These are phyloP conservation scores for Umimayanthus kanabou DNA, from an alignment of 92 coral and sea anemone genomes.

Conservation along the genomic window DNA sequence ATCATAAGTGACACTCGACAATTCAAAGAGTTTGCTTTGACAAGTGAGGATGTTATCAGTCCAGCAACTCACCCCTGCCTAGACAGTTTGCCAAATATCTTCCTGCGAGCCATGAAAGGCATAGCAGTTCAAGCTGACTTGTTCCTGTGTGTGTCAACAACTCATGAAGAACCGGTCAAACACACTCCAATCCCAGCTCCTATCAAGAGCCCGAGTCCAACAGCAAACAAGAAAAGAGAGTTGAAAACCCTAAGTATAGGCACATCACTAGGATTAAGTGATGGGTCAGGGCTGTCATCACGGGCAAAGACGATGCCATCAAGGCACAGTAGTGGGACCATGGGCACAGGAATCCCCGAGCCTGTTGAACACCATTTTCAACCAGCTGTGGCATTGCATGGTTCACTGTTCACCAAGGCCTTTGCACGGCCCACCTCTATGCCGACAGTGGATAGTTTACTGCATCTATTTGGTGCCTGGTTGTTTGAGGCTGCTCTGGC, in stretches of 20 bases:
- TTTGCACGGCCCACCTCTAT: slow-evolving; percentile 41
- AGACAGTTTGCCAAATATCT: slow-evolving; percentile 83
- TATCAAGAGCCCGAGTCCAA: slow-evolving; percentile 73
- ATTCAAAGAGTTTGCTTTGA: slow-evolving; percentile 94
- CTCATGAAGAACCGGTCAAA: slow-evolving; percentile 88
- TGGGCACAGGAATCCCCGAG: slow-evolving; percentile 34
- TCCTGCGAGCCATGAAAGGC: slow-evolving; percentile 95
- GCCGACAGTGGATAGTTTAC: slow-evolving; percentile 92
- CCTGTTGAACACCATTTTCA: slow-evolving; percentile 42
- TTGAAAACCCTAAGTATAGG: slow-evolving; percentile 74
- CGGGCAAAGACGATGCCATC: slow-evolving; percentile 86
- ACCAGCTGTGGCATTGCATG: slow-evolving; percentile 44
- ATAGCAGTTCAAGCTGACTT: slow-evolving; percentile 79
- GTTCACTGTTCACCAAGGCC: slow-evolving; percentile 61
- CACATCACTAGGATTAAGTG: slow-evolving; percentile 67
- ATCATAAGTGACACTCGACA: slow-evolving; percentile 81
- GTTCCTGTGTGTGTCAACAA: slow-evolving; percentile 68
- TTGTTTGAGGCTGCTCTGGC: slow-evolving; percentile 93
- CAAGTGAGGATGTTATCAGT: slow-evolving; percentile 67
- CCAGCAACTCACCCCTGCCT: slow-evolving; percentile 92
- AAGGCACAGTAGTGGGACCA: slow-evolving; percentile 76
- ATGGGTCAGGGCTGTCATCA: slow-evolving; percentile 63
- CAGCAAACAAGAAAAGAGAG: slow-evolving; percentile 76
- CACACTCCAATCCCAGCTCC: slow-evolving; percentile 83
- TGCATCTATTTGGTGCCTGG: slow-evolving; percentile 96